Evolutionary conservation across 2,888 invertebrate species (phyloP).

Genomic region (Aleiodes alternator): DNA sequence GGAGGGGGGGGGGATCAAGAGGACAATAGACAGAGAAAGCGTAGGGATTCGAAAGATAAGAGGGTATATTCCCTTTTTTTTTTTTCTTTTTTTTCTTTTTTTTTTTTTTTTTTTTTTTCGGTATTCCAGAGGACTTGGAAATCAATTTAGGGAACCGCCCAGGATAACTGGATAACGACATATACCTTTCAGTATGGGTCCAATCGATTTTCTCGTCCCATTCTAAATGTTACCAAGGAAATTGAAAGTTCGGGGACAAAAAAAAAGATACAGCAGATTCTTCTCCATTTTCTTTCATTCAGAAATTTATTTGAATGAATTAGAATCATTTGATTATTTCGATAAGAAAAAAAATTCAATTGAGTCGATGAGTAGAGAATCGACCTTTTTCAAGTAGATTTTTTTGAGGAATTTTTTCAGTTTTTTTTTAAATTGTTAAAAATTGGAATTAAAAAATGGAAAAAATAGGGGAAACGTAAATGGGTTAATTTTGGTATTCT

Average conservation of each 20-base stretch:
- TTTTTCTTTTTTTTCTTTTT: conserved; percentile 42
- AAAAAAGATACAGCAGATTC: neutral
- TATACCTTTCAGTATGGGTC: conserved; percentile 42
- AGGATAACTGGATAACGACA: conserved; percentile 67
- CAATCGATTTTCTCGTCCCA: conserved; percentile 54
- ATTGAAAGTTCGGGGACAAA: conserved; percentile 60
- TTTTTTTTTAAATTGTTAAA: too few relatives aligned
- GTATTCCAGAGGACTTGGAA: conserved; percentile 61
- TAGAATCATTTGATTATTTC: too few relatives aligned
- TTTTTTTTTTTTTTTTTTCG: conserved; percentile 39
- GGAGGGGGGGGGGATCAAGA: conserved; percentile 50
- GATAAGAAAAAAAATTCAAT: too few relatives aligned
- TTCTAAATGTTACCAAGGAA: conserved; percentile 50
- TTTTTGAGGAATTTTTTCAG: too few relatives aligned
- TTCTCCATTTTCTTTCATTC: too few relatives aligned
- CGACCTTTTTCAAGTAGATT: too few relatives aligned
- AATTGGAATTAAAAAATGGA: too few relatives aligned
- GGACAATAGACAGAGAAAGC: conserved; percentile 50
- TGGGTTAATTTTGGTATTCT: too few relatives aligned
- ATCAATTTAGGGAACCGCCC: conserved; percentile 71
- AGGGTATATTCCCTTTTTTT: conserved; percentile 48
- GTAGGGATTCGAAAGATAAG: conserved; percentile 68
- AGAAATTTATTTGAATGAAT: too few relatives aligned
- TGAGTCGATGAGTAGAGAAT: too few relatives aligned
- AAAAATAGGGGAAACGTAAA: too few relatives aligned